phyloP scores from a whole-genome alignment of 2,888 invertebrate species.

The Sipunculus nudus region DNA sequence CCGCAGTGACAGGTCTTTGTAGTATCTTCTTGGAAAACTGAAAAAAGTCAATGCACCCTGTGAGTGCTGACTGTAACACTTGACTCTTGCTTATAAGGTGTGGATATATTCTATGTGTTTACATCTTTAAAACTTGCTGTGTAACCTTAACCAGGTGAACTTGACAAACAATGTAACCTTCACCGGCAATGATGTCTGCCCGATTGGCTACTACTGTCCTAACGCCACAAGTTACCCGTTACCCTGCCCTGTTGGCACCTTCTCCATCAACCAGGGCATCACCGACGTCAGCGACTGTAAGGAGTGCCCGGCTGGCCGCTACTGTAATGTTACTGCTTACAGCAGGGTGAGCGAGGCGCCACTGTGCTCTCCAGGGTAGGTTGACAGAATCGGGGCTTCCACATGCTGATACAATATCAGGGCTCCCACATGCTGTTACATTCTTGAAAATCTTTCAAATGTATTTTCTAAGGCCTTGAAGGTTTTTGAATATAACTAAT shows the following conservation, averaged over 20 bases:
- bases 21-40: too few species aligned
- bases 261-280: constrained; percentile 51
- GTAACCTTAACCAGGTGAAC: constrained; percentile 58
- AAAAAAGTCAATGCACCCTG: too few species aligned
- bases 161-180: constrained; percentile 46
- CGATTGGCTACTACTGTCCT: constrained; percentile 60
- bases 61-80: too few species aligned
- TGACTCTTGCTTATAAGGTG: too few species aligned
- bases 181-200: constrained; percentile 62
- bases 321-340: constrained; percentile 59
- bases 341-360: constrained; percentile 49
- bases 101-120: too few species aligned
- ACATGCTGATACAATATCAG: neutral
- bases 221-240: constrained; percentile 55
- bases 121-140: too few species aligned
- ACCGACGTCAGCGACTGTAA: constrained; percentile 50
- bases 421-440: too few species aligned
- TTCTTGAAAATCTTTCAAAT: too few species aligned
- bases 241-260: constrained; percentile 61
- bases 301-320: constrained; percentile 56
- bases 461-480: too few species aligned
- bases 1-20: too few species aligned
- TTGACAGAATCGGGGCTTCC: too few species aligned
- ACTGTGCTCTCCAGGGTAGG: constrained; percentile 45
- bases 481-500: too few species aligned